Evolutionary conservation across 2,797 vertebrate species (phyloP), one percentile per base, ranked within the genome.

Genomic region (Myotis findleyi): DNA sequence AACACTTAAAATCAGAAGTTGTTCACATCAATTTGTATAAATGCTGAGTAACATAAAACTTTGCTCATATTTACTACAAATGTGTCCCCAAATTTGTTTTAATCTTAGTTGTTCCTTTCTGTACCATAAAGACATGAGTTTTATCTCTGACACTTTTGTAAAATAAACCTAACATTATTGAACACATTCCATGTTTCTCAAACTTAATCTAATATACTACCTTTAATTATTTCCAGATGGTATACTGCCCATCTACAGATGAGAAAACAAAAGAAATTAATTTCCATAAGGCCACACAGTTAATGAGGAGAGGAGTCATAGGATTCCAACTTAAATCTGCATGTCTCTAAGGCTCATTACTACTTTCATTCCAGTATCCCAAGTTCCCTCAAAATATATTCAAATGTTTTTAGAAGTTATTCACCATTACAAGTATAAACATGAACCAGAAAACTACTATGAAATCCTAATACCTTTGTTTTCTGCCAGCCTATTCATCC

Each of bases 241-340:
- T 84, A 91, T 36, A 17, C 80, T 96, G 12, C 12, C 81, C 84
- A 91, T 91, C 96, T 96, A 91, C 73, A 93, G 79, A 94, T 83
- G 27, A 95, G 21, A 88, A 95, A 91, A 92, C 49, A 88, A 87
- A 86, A 41, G 12, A 75, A 44, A 55, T 38, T 44, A 86, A 82
- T 81, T 83, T 91, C 90, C n/a, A 95, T 27, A 83, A 80, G 21
- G 36, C 38, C 73, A 90, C 38, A 85, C 7, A 71, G 14, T 81
- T 89, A 64, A 83, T 86, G 38, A 93, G 51, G 11, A 89, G 94
- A 86, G 16, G 38, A 71, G 41, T 71, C 73, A 71, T 5, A 91
- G 25, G 55, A 88, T 84, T 86, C 44, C 79, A 94, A 93, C 51
- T 95, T 93, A 91, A 89, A 89, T 91, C 21, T 82, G 47, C 87